phyloP scores from a whole-genome alignment of 2,888 invertebrate species.

The Rhingia rostrata region DNA sequence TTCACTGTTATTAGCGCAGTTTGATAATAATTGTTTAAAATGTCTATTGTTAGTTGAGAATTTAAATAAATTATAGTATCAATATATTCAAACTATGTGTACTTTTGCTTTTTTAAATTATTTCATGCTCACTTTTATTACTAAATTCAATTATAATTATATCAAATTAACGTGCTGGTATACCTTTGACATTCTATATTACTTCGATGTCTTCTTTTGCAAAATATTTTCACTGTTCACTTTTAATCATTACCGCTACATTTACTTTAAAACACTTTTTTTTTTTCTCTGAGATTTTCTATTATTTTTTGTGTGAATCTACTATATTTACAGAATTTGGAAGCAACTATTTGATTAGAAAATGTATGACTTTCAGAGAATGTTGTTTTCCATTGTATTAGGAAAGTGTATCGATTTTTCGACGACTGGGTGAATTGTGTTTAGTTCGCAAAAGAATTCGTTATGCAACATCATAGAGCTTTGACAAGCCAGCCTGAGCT shows the following conservation, averaged over 20 bases:
- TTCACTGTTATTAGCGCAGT: too few relatives aligned
- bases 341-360: constrained; percentile 57
- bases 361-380: constrained; percentile 56
- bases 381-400: constrained; percentile 62
- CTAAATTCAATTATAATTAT: constrained; percentile 1
- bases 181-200: constrained; percentile 69
- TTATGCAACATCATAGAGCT: constrained; percentile 59
- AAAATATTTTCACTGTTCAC: constrained; percentile 59
- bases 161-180: constrained; percentile 8
- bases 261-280: constrained; percentile 14
- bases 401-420: constrained; percentile 68
- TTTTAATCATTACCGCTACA: constrained; percentile 51
- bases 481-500: constrained; percentile 37
- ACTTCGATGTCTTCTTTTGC: constrained; percentile 53
- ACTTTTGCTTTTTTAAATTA: background rate
- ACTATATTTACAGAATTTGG: constrained; percentile 52
- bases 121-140: background rate
- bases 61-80: background rate
- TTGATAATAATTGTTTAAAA: too few relatives aligned
- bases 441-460: constrained; percentile 20
- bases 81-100: background rate
- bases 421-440: constrained; percentile 44
- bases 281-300: background rate
- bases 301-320: constrained; percentile 9
- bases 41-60: background rate